phyloP scores from a whole-genome alignment of 2,797 vertebrate genomes.

The Synaphobranchus kaupii region DNA sequence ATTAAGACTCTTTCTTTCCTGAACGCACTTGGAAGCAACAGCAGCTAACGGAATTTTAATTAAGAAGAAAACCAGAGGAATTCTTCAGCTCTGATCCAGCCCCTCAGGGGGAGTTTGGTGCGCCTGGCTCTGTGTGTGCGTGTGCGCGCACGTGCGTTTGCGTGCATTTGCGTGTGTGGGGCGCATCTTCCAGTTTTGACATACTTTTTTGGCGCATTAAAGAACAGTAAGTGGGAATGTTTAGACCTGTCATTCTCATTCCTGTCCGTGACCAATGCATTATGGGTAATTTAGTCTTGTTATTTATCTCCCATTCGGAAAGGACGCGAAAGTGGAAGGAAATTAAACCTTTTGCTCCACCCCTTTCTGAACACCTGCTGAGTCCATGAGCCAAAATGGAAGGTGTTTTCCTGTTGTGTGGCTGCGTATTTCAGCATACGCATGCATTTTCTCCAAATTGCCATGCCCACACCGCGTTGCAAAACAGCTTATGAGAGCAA shows the following conservation, averaged over 20 bases:
- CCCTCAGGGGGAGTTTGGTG: background rate
- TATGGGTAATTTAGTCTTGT: constrained; percentile 1
- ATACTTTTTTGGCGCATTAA: no score
- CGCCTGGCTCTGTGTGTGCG: background rate
- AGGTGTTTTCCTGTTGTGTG: background rate
- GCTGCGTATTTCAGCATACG: background rate
- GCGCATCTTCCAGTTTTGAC: no score
- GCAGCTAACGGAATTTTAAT: no score
- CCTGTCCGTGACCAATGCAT: background rate
- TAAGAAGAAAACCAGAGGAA: no score
- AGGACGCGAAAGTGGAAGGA: background rate
- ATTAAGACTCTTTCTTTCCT: no score
- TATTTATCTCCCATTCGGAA: background rate
- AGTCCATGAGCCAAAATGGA: background rate
- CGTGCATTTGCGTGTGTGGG: background rate
- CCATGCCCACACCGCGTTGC: background rate
- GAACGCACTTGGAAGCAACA: no score
- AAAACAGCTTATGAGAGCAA: constrained; percentile 1
- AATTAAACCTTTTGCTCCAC: background rate
- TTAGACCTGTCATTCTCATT: background rate
- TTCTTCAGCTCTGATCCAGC: background rate
- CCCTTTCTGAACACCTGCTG: background rate
- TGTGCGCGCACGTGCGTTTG: background rate
- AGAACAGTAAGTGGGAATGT: background rate
- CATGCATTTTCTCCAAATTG: background rate